phyloP scores from a whole-genome alignment of 2,888 invertebrate species.

The Caenorhabditis zanzibari region DNA sequence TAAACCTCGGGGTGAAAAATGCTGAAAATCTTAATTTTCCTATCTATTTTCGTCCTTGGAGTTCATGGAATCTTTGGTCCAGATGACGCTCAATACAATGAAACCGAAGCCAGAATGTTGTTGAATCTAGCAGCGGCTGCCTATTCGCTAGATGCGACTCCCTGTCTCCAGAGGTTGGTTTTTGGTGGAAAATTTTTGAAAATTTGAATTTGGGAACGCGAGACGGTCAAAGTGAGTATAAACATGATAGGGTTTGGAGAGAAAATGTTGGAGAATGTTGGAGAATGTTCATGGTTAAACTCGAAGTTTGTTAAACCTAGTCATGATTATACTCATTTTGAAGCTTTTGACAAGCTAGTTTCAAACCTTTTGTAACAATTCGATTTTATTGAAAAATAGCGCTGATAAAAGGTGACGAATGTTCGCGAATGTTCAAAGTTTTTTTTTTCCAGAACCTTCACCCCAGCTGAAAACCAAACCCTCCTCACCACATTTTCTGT shows the following conservation, averaged over 20 bases:
- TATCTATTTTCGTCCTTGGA: background rate
- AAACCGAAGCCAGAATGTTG: constrained; percentile 34
- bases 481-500: constrained; percentile 50
- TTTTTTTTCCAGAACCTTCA: constrained; percentile 52
- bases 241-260: background rate
- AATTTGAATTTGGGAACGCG: background rate
- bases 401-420: too few species aligned
- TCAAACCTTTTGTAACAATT: too few species aligned
- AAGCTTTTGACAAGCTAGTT: too few species aligned
- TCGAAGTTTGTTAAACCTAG: too few species aligned
- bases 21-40: background rate
- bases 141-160: constrained; percentile 64
- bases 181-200: background rate
- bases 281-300: too few species aligned
- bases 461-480: constrained; percentile 38
- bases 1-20: background rate
- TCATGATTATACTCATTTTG: too few species aligned
- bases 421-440: background rate
- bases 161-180: constrained; percentile 45
- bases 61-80: constrained; percentile 29
- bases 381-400: too few species aligned
- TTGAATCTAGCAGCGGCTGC: constrained; percentile 75
- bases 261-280: too few species aligned
- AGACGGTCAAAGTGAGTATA: background rate
- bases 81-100: constrained; percentile 68